Evolutionary conservation across 2,888 invertebrate genomes (phyloP), one percentile per base, ranked within the genome.

Genomic region (Nemotelus nigrinus): DNA sequence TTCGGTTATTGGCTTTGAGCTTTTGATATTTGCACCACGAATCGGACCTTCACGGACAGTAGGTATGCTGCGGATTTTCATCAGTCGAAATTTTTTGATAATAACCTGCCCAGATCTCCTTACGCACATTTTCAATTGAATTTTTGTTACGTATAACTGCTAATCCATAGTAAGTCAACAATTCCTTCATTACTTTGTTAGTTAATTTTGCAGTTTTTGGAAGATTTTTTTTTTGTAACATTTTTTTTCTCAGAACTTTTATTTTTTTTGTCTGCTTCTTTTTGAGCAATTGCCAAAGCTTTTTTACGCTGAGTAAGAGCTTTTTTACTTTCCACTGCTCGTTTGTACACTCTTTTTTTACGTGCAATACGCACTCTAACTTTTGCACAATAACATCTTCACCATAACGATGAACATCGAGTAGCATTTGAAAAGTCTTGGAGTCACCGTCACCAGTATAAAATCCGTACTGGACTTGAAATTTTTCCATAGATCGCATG

Each of bases 371-470:
- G 57, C 57, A 57, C 57, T 57, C 57, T 57, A 57, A 7, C 10
- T 78, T 78, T 78, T 78, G 39, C 0, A 77, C 68, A 44, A 78
- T 2, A 6, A 78, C 53, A 41, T 79, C 70, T 74, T 74, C 75
- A 48, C 71, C 25, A 25, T 25, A 25, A 25, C 75, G 79, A 41
- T 67, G 43, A n/a, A 76, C 55, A 68, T 76, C 71, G 48, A 79
- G 55, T 41, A 79, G n/a, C 71, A 47, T 72, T 80, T 57, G 5
- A 10, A 57, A 57, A 25, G 10, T 57, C 10, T 57, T 57, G 10
- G 7, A 8, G 2, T 57, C 80, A 50, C 80, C 79, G 78, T 79
- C 79, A 43, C 78, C 79, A 53, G 76, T 79, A 72, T 79, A 79
- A 48, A 44, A 50, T 7, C 57, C 67, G 58, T 80, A 80, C 25